Evolutionary conservation across 2,113 vertebrate species (phyloP).

Genomic region (Lathamus discolor): DNA sequence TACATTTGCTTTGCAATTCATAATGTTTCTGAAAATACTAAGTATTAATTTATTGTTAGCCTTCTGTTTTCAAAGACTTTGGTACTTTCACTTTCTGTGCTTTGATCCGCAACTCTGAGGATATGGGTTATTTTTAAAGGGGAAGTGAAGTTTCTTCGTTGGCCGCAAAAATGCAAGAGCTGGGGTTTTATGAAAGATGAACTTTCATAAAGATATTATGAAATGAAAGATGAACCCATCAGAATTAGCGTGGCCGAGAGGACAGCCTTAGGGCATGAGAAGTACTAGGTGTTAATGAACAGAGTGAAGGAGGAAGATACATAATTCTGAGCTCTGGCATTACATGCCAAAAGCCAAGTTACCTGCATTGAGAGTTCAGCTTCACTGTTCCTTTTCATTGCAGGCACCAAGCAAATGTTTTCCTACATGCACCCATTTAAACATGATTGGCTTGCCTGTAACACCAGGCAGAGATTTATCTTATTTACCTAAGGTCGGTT

Average conservation of each 20-base stretch:
- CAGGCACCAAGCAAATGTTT: neutral
- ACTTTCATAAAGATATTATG: neutral
- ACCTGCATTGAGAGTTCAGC: neutral
- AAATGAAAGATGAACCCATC: neutral
- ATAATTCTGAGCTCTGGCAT: neutral
- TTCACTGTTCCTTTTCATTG: neutral
- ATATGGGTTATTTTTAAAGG: neutral
- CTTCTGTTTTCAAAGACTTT: neutral
- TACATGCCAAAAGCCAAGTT: neutral
- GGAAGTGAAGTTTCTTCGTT: conserved; percentile 9
- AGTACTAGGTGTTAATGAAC: neutral
- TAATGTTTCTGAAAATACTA: neutral
- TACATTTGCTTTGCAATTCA: neutral
- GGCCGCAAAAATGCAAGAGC: conserved; percentile 20
- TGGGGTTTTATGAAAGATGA: conserved; percentile 18
- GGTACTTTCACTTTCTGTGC: neutral
- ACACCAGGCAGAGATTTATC: neutral
- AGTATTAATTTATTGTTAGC: neutral
- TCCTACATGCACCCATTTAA: neutral
- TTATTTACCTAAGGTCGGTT: neutral
- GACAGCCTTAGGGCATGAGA: neutral
- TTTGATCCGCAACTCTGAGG: neutral
- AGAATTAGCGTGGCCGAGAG: neutral
- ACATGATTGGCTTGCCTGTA: neutral
- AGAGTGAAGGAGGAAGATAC: neutral